Conservation (phyloP, 2,797 vertebrate genomes). For the Malurus leucopterus region DNA sequence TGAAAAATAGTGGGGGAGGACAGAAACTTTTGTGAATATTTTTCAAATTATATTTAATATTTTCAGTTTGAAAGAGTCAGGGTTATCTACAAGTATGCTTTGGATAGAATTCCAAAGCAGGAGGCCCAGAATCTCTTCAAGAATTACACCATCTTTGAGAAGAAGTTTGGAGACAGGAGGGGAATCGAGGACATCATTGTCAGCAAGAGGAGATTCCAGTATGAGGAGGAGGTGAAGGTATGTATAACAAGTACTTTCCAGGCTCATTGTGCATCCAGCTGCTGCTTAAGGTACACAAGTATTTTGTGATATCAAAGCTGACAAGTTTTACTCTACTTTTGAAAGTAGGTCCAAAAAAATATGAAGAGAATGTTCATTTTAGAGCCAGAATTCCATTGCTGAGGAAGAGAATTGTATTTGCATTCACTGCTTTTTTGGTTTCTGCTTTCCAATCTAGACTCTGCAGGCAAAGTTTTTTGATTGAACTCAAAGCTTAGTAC, state of each 20-base stretch:
- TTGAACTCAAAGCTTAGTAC: not conserved
- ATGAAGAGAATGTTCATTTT: not conserved
- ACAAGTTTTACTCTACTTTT: fast-evolving
- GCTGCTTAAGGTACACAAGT: fast-evolving
- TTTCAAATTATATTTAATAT: not conserved
- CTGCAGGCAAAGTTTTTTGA: not conserved
- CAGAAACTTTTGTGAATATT: not conserved
- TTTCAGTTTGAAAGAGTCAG: conserved; percentile 93
- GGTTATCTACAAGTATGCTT: conserved; percentile 94
- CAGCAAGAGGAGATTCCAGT: conserved; percentile 94
- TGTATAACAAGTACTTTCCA: not conserved
- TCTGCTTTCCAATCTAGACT: not conserved
- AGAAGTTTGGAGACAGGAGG: conserved; percentile 93
- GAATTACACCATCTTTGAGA: conserved; percentile 97
- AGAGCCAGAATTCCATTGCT: not conserved
- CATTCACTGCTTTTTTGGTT: not conserved
- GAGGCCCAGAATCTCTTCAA: conserved; percentile 96
- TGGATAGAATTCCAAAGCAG: conserved; percentile 93
- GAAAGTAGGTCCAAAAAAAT: not conserved
- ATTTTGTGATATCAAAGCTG: not conserved
- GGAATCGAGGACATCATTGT: conserved; percentile 98
- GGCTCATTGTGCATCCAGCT: not conserved
- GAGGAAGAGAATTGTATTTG: not conserved
- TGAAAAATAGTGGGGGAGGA: not conserved
- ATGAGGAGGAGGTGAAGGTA: conserved; percentile 98